Percentiles rank a stretch among this genome's conserved stretches.
Evolutionary conservation across 92 coral and sea anemone species (phyloP).

Genomic region (Phymanthus crucifer): DNA sequence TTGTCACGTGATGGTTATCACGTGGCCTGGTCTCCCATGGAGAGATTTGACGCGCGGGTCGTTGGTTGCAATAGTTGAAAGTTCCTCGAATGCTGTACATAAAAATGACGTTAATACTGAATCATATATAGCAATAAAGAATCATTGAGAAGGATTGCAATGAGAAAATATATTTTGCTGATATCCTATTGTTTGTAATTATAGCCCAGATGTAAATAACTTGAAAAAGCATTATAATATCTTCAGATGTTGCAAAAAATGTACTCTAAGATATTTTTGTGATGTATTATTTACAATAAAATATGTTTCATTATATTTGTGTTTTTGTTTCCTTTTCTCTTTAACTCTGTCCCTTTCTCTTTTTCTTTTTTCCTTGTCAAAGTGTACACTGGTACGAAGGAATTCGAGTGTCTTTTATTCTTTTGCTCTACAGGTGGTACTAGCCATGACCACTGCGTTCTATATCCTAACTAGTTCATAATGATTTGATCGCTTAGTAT

Average conservation of each 20-base stretch:
- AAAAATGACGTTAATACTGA: not conserved
- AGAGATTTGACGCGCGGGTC: constrained; percentile 8
- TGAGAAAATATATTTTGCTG: constrained; percentile 22
- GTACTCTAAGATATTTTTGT: constrained; percentile 27
- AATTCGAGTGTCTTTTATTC: too few species aligned
- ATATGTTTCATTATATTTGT: not conserved
- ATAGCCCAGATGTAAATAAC: constrained; percentile 16
- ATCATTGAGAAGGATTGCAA: not conserved
- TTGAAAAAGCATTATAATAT: not conserved
- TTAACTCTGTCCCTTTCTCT: too few species aligned
- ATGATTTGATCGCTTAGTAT: too few species aligned
- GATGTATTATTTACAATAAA: constrained; percentile 16
- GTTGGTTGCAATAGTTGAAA: constrained; percentile 20
- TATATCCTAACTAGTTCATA: too few species aligned
- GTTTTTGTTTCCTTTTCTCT: too few species aligned
- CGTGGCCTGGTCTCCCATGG: not conserved
- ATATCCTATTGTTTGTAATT: constrained; percentile 13
- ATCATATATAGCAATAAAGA: not conserved
- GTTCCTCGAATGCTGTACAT: constrained; percentile 17
- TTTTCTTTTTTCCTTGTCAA: not conserved
- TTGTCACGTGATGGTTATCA: not conserved
- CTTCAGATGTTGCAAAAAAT: constrained; percentile 15
- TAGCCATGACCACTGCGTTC: too few species aligned
- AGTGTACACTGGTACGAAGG: too few species aligned
- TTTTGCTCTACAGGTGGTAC: too few species aligned